Conservation (phyloP, 2,113 vertebrate species). For the Peromyscus maniculatus region DNA sequence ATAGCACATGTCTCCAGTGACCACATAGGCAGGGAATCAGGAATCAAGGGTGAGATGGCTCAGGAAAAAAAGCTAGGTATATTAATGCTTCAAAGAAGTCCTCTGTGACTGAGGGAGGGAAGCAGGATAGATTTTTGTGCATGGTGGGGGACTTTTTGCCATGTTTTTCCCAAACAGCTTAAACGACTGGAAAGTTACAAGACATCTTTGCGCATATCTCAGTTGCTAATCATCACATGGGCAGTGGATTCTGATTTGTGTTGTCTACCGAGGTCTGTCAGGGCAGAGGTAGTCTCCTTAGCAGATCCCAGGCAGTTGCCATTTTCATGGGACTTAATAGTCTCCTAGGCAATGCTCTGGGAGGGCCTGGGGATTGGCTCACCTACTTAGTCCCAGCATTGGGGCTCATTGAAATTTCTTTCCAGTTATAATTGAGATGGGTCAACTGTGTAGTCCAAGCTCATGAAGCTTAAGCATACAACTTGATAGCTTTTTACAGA, state of each 20-base stretch:
- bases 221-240: constrained; percentile 9
- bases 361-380: background rate
- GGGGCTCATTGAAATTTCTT: background rate
- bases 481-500: background rate
- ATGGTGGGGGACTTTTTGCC: background rate
- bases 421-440: background rate
- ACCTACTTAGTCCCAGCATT: background rate
- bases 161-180: background rate
- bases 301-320: background rate
- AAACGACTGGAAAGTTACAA: constrained; percentile 27
- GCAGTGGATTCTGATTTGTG: background rate
- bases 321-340: background rate
- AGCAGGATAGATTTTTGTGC: background rate
- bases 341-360: background rate
- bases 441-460: background rate
- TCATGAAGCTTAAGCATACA: background rate
- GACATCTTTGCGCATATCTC: constrained; percentile 20
- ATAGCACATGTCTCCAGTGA: background rate
- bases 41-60: background rate
- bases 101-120: constrained; percentile 12
- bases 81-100: background rate
- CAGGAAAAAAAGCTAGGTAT: background rate
- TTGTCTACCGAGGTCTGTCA: constrained; percentile 6
- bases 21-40: background rate
- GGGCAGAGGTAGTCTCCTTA: background rate